Evolutionary conservation across 2,888 invertebrate genomes (phyloP).

Genomic region (Sarcophaga rosellei): DNA sequence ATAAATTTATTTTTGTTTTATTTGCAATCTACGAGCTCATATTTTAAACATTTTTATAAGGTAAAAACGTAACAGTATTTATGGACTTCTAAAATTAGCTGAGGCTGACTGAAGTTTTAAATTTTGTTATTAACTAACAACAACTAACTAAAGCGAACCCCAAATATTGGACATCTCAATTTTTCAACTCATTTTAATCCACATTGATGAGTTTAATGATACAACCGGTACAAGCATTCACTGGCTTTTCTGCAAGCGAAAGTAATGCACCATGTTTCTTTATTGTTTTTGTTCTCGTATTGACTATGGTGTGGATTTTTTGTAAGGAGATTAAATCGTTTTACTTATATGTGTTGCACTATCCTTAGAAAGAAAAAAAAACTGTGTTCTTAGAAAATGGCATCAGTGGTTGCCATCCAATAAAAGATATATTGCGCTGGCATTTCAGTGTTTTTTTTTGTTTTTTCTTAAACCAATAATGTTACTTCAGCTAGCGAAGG

Average conservation of each 20-base stretch:
- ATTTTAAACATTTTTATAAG: no score
- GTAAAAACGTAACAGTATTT: no score
- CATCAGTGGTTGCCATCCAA: slow-evolving; percentile 33
- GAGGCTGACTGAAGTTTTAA: no score
- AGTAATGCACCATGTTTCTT: slow-evolving; percentile 4
- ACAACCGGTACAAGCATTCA: not conserved
- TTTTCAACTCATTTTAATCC: not conserved
- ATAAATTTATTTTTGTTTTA: no score
- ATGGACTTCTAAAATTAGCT: no score
- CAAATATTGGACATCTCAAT: slow-evolving; percentile 18
- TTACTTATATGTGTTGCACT: slow-evolving; percentile 29
- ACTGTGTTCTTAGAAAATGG: not conserved
- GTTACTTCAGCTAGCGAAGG: slow-evolving; percentile 36
- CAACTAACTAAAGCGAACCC: no score
- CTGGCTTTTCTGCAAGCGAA: not conserved
- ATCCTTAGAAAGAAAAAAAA: not conserved
- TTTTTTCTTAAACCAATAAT: slow-evolving; percentile 55
- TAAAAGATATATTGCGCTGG: slow-evolving; percentile 56
- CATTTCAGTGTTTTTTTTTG: not conserved
- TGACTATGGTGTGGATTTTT: slow-evolving; percentile 35
- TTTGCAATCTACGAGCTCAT: no score
- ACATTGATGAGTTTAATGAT: slow-evolving; percentile 23
- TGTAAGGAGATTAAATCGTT: slow-evolving; percentile 60
- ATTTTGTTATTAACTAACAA: no score
- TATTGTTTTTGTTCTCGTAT: not conserved